These are phyloP conservation scores for Camponotus floridanus DNA, from an alignment of 1,140 invertebrate genomes.

Conservation along the genomic window DNA sequence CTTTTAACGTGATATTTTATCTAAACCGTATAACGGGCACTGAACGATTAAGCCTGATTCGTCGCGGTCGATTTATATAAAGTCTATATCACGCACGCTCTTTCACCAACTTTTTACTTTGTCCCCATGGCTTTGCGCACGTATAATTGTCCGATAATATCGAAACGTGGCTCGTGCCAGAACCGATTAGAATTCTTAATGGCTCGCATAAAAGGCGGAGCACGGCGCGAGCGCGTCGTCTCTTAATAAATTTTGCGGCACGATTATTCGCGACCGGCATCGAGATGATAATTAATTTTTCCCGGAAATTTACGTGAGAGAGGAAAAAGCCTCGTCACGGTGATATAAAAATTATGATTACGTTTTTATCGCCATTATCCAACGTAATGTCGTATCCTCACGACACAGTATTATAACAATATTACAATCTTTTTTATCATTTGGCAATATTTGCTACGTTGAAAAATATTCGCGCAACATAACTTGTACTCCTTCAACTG, in stretches of 20 bases:
- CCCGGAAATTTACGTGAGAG: constrained; percentile 22
- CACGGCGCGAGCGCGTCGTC: background rate
- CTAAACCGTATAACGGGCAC: constrained; percentile 14
- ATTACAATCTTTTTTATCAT: background rate
- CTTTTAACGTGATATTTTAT: constrained; percentile 38
- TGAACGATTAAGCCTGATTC: constrained; percentile 48
- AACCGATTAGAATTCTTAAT: constrained; percentile 64
- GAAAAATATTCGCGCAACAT: background rate
- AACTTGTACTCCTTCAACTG: background rate
- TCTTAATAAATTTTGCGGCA: constrained; percentile 69
- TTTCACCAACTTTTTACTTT: constrained; percentile 60
- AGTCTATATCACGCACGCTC: constrained; percentile 43
- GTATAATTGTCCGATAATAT: constrained; percentile 64
- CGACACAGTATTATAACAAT: background rate
- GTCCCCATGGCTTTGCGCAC: constrained; percentile 12
- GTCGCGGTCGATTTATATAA: constrained; percentile 55
- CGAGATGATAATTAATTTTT: constrained; percentile 70
- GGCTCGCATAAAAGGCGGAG: constrained; percentile 27
- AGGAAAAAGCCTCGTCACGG: constrained; percentile 25
- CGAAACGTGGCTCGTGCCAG: constrained; percentile 48
- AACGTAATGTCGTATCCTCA: background rate
- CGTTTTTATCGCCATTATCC: background rate
- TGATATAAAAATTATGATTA: constrained; percentile 8
- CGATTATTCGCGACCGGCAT: constrained; percentile 42
- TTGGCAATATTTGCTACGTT: background rate